Base-by-base conservation (phyloP, 2,797 vertebrate genomes). In the Phataginus tricuspis region DNA sequence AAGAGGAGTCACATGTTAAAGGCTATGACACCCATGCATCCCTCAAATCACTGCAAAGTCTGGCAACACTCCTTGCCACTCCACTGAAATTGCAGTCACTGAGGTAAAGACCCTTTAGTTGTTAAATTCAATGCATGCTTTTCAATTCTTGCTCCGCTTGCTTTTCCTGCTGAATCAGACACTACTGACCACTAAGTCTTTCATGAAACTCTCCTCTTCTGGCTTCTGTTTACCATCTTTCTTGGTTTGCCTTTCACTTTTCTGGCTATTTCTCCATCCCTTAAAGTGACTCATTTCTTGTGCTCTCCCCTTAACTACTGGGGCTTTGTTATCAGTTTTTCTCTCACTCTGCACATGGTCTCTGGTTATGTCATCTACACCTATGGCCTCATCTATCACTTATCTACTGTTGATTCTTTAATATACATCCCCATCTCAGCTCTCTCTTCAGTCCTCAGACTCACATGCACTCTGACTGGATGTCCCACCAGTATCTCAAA, bases 271-370 rank as follows among this genome's bases (percentile, higher is more conserved):
- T 88, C 45, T 93, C 27, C 64, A 55, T 71, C 37, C 96, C 59
- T 66, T 66, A 63, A 72, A 93, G 10, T 49, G 31, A 74, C 37
- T 51, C 23, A 94, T 93, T 90, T 75, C 66, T 89, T 96, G 82
- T 15, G 57, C 49, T 92, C 61, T 75, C 37, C 66, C 42, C 29
- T 94, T 91, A 86, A 90, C 7, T 75, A 57, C 9, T 78, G 29
- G 29, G 55, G 15, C 18, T 75, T 95, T 86, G 29, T 39, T 89
- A 94, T 64, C 85, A 82, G 29, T 71, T 82, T 14, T 91, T 29
- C 68, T 96, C 79, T 92, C 37, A 82, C 39, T 80, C 68, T 79
- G 68, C 49, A 87, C 18, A 86, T 78, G 31, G 21, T 94, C 27
- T 71, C 49, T 78, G 39, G 39, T 71, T 71, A 90, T 45, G 92